These are phyloP conservation scores for Periophthalmus modestus DNA, from an alignment of 2,113 vertebrate genomes.

Conservation along the genomic window DNA sequence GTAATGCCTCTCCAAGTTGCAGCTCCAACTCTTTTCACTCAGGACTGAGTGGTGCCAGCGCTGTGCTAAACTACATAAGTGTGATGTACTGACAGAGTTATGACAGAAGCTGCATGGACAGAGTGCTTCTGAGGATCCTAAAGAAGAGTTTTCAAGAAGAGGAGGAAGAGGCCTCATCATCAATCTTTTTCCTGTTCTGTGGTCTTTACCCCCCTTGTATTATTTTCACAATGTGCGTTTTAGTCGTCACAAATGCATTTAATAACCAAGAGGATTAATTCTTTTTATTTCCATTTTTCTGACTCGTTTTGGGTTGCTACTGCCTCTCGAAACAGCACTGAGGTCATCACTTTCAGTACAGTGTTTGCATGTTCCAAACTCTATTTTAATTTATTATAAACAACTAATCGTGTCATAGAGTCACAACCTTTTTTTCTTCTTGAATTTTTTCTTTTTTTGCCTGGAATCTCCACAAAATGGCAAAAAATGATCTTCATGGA, in stretches of 20 bases:
- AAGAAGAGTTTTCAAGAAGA: neutral
- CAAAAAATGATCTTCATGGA: too few relatives aligned
- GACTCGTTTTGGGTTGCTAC: too few relatives aligned
- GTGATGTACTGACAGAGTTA: conserved; percentile 10
- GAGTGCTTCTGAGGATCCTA: neutral
- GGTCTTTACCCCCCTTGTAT: neutral
- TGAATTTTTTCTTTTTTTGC: too few relatives aligned
- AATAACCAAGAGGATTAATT: neutral
- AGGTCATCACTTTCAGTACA: too few relatives aligned
- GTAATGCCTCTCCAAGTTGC: conserved; percentile 9
- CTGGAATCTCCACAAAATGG: too few relatives aligned
- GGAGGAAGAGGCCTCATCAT: neutral
- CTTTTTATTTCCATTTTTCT: too few relatives aligned
- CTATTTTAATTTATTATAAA: too few relatives aligned
- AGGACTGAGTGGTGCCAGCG: neutral
- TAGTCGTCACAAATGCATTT: neutral
- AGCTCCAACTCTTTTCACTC: conserved; percentile 4
- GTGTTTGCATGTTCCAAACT: too few relatives aligned
- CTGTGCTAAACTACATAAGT: conserved; percentile 2
- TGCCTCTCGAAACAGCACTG: too few relatives aligned
- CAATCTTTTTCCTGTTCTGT: neutral
- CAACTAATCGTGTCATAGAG: too few relatives aligned
- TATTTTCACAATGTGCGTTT: neutral
- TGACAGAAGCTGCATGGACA: neutral
- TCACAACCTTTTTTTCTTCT: too few relatives aligned